phyloP scores from a whole-genome alignment of 1,140 invertebrate genomes.

The Orchesella cincta region DNA sequence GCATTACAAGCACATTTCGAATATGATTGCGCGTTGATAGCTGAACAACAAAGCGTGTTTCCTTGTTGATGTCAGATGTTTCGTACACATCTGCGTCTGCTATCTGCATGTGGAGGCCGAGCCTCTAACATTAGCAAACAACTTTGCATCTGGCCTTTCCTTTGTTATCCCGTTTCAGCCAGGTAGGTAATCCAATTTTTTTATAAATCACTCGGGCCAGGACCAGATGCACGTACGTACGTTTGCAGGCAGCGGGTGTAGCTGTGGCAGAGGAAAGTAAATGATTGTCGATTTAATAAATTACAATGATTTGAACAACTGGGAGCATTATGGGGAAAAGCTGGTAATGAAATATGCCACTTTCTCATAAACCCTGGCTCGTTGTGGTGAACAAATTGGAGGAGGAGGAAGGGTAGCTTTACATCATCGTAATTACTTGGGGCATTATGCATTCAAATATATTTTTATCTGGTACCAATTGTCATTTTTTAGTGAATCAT shows the following conservation, averaged over 20 bases:
- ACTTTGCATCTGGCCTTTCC: not conserved
- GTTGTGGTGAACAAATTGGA: constrained; percentile 12
- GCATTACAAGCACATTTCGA: not conserved
- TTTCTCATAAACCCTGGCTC: not conserved
- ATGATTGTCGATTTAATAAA: constrained; percentile 25
- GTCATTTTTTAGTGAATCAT: too few relatives aligned
- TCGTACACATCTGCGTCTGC: not conserved
- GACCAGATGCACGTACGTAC: not conserved
- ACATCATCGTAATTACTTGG: not conserved
- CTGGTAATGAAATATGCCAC: constrained; percentile 24
- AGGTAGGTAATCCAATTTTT: too few relatives aligned
- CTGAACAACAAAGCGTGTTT: not conserved
- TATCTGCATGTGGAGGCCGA: too few relatives aligned
- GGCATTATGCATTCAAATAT: not conserved
- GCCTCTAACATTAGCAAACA: constrained; percentile 12
- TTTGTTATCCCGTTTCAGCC: not conserved
- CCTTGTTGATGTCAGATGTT: not conserved
- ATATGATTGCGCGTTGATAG: not conserved
- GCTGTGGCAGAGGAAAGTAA: not conserved
- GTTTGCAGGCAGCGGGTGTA: not conserved
- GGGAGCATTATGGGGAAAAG: constrained; percentile 8
- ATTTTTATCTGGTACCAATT: not conserved
- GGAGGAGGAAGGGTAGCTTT: not conserved
- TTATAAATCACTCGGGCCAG: too few relatives aligned
- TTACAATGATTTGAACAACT: constrained; percentile 22